phyloP scores from a whole-genome alignment of 2,888 invertebrate genomes.

The Nephrotoma flavescens region DNA sequence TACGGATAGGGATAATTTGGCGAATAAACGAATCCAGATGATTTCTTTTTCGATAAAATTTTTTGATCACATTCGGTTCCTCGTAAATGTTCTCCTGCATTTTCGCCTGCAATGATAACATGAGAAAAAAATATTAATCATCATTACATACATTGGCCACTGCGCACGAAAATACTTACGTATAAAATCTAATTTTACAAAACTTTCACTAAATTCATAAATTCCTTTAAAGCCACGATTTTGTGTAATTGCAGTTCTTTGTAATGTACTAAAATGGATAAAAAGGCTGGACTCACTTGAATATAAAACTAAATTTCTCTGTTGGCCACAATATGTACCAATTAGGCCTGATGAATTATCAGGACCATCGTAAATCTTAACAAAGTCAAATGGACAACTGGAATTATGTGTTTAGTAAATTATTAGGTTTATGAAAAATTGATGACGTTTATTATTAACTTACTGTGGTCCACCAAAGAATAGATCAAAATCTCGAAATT shows the following conservation, averaged over 20 bases:
- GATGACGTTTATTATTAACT: slow-evolving; percentile 32
- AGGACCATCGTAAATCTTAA: slow-evolving; percentile 91
- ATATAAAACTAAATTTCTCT: slow-evolving; percentile 88
- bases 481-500: slow-evolving; percentile 95
- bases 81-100: slow-evolving; percentile 87
- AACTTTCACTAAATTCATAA: slow-evolving; percentile 96
- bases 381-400: slow-evolving; percentile 97
- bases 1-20: slow-evolving; percentile 94
- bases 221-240: slow-evolving; percentile 97
- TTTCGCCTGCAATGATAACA: slow-evolving; percentile 73
- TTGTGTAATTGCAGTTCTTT: slow-evolving; percentile 84
- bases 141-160: neutral
- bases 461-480: slow-evolving; percentile 98
- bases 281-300: slow-evolving; percentile 83
- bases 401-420: neutral
- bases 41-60: slow-evolving; percentile 86
- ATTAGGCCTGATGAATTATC: slow-evolving; percentile 80
- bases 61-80: slow-evolving; percentile 99
- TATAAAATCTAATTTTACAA: slow-evolving; percentile 88
- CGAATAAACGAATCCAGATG: slow-evolving; percentile 83
- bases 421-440: neutral
- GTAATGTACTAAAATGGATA: slow-evolving; percentile 82
- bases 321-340: slow-evolving; percentile 94
- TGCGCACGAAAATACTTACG: slow-evolving; percentile 22
- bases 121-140: neutral